Percentiles rank a stretch among this genome's conserved stretches.
These are phyloP conservation scores for Chrysemys picta DNA, from an alignment of 2,113 vertebrate species.

Conservation along the genomic window DNA sequence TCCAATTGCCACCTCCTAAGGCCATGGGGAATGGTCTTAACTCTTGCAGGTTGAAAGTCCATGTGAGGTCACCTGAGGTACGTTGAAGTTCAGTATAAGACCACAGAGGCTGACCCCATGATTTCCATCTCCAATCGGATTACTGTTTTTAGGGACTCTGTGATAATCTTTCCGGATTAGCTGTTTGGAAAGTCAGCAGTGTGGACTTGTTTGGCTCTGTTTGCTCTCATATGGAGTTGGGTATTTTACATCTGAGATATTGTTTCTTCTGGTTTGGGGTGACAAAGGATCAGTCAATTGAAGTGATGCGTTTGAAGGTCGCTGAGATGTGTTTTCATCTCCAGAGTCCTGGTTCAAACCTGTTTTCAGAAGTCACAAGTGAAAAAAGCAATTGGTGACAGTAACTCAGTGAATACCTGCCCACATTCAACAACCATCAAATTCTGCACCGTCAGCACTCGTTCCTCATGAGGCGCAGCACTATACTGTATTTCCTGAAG, in stretches of 20 bases:
- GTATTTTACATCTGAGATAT: slow-evolving; percentile 12
- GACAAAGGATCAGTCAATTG: background rate
- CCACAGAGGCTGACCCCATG: background rate
- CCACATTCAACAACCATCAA: background rate
- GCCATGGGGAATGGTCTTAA: slow-evolving; percentile 79
- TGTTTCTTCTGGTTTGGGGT: slow-evolving; percentile 15
- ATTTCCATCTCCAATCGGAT: background rate
- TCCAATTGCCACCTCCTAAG: slow-evolving; percentile 65
- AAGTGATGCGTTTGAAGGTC: background rate
- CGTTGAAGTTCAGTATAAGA: slow-evolving; percentile 1
- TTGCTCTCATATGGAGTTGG: background rate
- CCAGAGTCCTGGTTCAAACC: slow-evolving; percentile 14
- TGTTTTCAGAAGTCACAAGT: slow-evolving; percentile 5
- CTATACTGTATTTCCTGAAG: background rate
- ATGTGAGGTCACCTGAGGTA: slow-evolving; percentile 87
- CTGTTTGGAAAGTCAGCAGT: background rate
- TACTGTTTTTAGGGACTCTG: background rate
- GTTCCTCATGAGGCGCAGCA: background rate
- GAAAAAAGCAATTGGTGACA: background rate
- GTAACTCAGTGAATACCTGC: background rate
- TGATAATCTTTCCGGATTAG: background rate
- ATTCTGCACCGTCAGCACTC: background rate
- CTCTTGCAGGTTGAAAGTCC: slow-evolving; percentile 85
- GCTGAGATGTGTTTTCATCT: slow-evolving; percentile 22
- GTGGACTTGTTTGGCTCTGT: background rate